These are phyloP conservation scores for Xenentodon cancila DNA, from an alignment of 2,797 vertebrate genomes.

Conservation along the genomic window DNA sequence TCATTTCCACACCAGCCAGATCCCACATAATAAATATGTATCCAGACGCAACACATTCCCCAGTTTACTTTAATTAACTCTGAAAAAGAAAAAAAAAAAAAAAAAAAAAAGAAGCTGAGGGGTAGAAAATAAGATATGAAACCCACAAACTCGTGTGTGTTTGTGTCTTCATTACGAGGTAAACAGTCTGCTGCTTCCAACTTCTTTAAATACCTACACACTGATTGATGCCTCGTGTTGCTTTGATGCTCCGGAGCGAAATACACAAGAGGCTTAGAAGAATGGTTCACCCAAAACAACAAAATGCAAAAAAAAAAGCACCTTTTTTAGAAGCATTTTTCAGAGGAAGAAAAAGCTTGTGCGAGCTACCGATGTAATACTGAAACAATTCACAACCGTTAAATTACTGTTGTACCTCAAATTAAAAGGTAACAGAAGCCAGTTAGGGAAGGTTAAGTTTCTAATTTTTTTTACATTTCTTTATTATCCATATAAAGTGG, in stretches of 20 bases:
- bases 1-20: slow-evolving; percentile 57
- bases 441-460: no score
- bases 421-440: no score
- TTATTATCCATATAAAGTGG: no score
- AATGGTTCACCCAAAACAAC: slow-evolving; percentile 41
- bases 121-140: slow-evolving; percentile 47
- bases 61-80: slow-evolving; percentile 41
- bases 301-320: neutral
- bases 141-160: slow-evolving; percentile 71
- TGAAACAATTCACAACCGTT: no score
- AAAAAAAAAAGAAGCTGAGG: slow-evolving; percentile 7
- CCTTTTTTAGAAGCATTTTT: neutral
- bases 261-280: slow-evolving; percentile 36
- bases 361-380: no score
- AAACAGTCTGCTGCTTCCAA: slow-evolving; percentile 54
- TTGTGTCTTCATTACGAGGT: slow-evolving; percentile 74
- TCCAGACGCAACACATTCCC: slow-evolving; percentile 45
- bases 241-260: slow-evolving; percentile 23
- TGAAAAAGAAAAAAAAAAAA: neutral
- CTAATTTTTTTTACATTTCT: no score
- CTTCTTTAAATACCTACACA: slow-evolving; percentile 71
- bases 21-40: slow-evolving; percentile 37
- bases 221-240: slow-evolving; percentile 32
- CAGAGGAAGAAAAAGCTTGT: no score
- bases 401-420: no score